Evolutionary conservation across 2,888 invertebrate species (phyloP).

Genomic region (Erebia palarica): DNA sequence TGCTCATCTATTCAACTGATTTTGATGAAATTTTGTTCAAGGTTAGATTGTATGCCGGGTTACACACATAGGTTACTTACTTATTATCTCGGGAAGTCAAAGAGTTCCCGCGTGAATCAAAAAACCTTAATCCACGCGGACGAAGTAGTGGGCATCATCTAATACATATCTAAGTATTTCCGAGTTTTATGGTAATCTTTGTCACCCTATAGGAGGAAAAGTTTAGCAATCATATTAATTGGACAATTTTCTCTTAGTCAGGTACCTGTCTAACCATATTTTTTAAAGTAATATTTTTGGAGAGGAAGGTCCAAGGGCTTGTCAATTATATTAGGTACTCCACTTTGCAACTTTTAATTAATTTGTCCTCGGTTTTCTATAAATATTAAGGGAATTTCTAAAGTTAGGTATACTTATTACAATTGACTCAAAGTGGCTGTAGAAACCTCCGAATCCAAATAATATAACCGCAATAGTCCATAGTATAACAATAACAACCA

Average conservation of each 20-base stretch:
- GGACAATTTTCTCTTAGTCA: constrained; percentile 24
- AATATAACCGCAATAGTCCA: no score
- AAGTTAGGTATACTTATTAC: neutral
- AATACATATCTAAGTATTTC: neutral
- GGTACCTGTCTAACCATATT: neutral
- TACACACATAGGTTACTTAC: no score
- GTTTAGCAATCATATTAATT: constrained; percentile 34
- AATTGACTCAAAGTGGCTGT: neutral
- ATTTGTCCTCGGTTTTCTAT: neutral
- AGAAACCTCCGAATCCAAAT: no score
- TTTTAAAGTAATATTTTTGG: constrained; percentile 23
- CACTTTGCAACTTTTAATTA: neutral
- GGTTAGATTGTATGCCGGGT: no score
- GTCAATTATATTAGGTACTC: neutral
- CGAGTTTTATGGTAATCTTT: neutral
- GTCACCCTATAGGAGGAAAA: constrained; percentile 28
- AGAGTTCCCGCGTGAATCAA: no score
- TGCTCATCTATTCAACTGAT: no score
- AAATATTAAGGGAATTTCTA: neutral
- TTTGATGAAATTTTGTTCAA: no score
- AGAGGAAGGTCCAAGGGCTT: neutral
- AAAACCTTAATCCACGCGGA: no score
- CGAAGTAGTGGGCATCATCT: neutral
- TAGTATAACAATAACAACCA: no score
- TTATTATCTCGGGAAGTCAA: no score